Conservation (phyloP, 2,113 vertebrate species). For the Porphyrio hochstetteri region DNA sequence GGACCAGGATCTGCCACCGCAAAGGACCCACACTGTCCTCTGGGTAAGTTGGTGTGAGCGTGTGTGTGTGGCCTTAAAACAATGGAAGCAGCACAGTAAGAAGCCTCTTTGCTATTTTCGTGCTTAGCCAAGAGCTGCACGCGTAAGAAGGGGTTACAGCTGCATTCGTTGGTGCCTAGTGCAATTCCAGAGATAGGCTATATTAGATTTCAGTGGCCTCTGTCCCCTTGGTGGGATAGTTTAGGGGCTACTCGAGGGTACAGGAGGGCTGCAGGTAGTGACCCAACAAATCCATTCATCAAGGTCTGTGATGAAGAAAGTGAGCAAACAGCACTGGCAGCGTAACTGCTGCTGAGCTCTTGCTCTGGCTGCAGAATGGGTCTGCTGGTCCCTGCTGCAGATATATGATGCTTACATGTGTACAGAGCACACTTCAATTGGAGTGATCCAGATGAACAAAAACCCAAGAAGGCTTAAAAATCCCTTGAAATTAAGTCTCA, state of each 20-base stretch:
- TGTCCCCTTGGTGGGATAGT: background rate
- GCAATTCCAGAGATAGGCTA: background rate
- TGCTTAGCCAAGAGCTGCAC: background rate
- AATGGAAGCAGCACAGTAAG: background rate
- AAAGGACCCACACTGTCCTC: background rate
- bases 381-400: background rate
- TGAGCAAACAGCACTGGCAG: background rate
- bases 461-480: background rate
- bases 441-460: background rate
- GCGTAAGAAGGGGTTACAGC: fast-evolving
- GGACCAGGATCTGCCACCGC: background rate
- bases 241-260: background rate
- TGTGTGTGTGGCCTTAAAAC: background rate
- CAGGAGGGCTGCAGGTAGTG: background rate
- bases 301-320: background rate
- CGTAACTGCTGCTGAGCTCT: background rate
- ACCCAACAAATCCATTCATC: background rate
- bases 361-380: background rate
- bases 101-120: background rate
- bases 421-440: background rate
- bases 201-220: background rate
- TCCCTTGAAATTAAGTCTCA: background rate
- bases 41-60: background rate
- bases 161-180: background rate
- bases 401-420: background rate